These are phyloP conservation scores for Ianthella basta DNA, from an alignment of 37 sponge, comb jelly and placozoan genomes.

Conservation along the genomic window DNA sequence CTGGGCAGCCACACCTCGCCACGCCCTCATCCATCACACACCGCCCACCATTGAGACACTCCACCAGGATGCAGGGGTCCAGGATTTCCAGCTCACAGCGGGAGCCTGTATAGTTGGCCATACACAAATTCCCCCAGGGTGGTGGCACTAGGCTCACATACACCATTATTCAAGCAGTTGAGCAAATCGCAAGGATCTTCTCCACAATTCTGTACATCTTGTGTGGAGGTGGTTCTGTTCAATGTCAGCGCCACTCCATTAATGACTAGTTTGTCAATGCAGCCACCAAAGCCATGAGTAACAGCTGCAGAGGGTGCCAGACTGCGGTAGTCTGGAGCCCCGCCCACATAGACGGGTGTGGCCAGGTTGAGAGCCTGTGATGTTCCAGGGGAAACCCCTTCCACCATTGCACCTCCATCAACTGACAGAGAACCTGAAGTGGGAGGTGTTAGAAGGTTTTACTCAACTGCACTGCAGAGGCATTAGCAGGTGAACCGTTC, in stretches of 20 bases:
- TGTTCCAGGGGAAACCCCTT: conserved; percentile 40
- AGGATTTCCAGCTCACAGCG: conserved; percentile 45
- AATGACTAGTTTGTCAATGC: conserved; percentile 48
- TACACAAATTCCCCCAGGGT: not conserved
- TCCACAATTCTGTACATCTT: conserved; percentile 4
- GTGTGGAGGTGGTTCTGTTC: not conserved
- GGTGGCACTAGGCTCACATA: conserved; percentile 23
- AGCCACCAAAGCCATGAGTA: conserved; percentile 40
- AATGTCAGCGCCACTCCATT: conserved; percentile 4
- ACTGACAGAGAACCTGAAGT: conserved; percentile 31
- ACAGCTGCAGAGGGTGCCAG: conserved; percentile 18
- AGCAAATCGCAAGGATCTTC: conserved; percentile 2
- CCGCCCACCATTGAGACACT: conserved; percentile 46
- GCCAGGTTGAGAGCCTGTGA: conserved; percentile 47
- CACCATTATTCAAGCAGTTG: conserved; percentile 57
- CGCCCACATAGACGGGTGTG: conserved; percentile 46
- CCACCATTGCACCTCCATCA: conserved; percentile 23
- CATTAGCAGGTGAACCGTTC: too few species aligned
- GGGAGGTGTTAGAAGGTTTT: too few species aligned
- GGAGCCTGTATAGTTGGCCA: conserved; percentile 15
- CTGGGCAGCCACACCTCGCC: conserved; percentile 17
- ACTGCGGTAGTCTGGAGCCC: not conserved
- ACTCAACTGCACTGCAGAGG: too few species aligned
- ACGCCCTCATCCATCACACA: conserved; percentile 18
- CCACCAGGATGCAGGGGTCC: not conserved